phyloP scores from a whole-genome alignment of 2,888 invertebrate species.

The Lochmaea capreae region DNA sequence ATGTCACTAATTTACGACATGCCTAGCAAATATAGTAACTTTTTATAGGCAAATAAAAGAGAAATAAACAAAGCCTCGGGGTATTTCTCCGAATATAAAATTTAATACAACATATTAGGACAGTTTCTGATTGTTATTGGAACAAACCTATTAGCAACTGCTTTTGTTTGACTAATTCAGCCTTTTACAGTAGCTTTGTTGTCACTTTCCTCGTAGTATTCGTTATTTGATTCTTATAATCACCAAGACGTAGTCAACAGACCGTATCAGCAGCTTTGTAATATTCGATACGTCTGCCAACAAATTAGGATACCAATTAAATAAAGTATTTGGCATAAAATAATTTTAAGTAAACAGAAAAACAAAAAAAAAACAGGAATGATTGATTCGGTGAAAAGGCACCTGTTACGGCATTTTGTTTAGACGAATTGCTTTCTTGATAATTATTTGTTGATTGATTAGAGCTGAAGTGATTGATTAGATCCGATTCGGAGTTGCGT shows the following conservation, averaged over 20 bases:
- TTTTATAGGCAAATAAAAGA: no score
- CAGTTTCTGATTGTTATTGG: no score
- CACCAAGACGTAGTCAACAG: background rate
- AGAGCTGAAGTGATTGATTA: slow-evolving; percentile 26
- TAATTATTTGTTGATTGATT: slow-evolving; percentile 36
- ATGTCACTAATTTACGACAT: no score
- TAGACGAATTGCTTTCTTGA: slow-evolving; percentile 22
- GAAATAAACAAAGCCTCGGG: no score
- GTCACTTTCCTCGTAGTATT: no score
- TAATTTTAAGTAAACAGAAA: background rate
- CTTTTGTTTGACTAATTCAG: no score
- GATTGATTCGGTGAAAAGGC: slow-evolving; percentile 27
- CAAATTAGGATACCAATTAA: background rate
- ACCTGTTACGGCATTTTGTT: slow-evolving; percentile 31
- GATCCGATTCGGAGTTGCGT: slow-evolving; percentile 11
- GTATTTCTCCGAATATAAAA: no score
- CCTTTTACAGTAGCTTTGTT: no score
- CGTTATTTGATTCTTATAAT: background rate
- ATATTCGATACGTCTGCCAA: background rate
- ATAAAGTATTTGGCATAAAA: background rate
- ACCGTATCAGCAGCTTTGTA: background rate
- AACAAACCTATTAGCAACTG: no score
- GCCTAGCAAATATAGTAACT: no score
- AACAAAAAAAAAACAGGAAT: background rate
- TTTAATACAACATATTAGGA: no score